Conservation (phyloP, 2,113 vertebrate genomes). For the Clarias gariepinus region DNA sequence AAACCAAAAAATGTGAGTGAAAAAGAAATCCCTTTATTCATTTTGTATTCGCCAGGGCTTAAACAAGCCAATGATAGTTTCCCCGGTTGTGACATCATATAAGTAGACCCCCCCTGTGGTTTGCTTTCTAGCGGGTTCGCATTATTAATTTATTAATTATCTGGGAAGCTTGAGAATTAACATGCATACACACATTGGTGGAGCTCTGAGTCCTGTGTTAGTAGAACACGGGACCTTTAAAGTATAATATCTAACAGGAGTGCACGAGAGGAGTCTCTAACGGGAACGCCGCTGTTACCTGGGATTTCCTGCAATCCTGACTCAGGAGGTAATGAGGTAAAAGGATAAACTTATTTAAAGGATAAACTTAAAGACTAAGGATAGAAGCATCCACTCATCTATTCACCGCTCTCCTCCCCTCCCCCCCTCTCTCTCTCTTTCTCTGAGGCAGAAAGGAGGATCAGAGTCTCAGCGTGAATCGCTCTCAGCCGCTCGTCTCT, state of each 20-base stretch:
- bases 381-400: background rate
- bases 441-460: background rate
- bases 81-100: too few relatives aligned
- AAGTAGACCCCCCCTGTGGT: too few relatives aligned
- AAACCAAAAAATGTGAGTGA: too few relatives aligned
- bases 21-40: too few relatives aligned
- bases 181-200: too few relatives aligned
- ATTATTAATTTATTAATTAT: too few relatives aligned
- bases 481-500: constrained; percentile 1
- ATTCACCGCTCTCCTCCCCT: too few relatives aligned
- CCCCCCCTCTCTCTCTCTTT: background rate
- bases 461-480: constrained; percentile 20
- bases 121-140: too few relatives aligned
- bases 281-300: background rate
- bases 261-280: background rate
- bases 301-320: background rate
- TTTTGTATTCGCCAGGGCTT: too few relatives aligned
- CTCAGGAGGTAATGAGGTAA: background rate
- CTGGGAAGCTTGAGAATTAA: too few relatives aligned
- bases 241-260: background rate
- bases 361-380: background rate
- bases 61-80: too few relatives aligned
- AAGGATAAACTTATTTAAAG: background rate
- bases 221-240: background rate
- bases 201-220: too few relatives aligned